Evolutionary conservation across 2,888 invertebrate species (phyloP).

Genomic region (Lobophora halterata): DNA sequence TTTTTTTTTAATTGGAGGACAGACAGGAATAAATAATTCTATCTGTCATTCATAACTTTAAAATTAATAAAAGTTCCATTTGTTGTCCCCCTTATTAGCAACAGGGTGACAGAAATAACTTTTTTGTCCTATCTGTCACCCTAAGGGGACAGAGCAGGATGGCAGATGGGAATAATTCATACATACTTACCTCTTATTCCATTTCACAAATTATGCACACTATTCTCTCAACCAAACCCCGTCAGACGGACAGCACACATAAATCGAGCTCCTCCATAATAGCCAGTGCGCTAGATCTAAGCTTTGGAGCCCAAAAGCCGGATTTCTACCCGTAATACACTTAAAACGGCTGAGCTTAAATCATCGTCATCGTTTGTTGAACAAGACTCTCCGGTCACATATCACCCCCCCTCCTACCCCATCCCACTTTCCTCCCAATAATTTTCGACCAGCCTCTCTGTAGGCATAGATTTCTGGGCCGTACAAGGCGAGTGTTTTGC

Average conservation of each 20-base stretch:
- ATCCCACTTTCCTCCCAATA: conserved; percentile 50
- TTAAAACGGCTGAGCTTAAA: conserved; percentile 80
- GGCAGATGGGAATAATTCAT: too few species aligned
- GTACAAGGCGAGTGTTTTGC: conserved; percentile 65
- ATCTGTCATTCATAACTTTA: too few species aligned
- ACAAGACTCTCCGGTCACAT: conserved; percentile 81
- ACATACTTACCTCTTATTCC: not conserved
- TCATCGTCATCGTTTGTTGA: conserved; percentile 82
- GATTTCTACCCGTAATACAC: conserved; percentile 79
- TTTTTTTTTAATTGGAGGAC: too few species aligned
- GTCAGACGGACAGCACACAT: conserved; percentile 58
- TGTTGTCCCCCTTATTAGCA: too few species aligned
- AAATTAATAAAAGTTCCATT: too few species aligned
- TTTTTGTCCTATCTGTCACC: too few species aligned
- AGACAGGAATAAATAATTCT: too few species aligned
- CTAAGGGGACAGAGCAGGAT: too few species aligned
- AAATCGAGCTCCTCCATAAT: conserved; percentile 71
- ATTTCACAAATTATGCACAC: not conserved
- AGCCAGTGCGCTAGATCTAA: conserved; percentile 73
- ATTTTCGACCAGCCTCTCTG: conserved; percentile 69
- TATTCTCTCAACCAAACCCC: conserved; percentile 34
- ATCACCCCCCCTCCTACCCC: conserved; percentile 62
- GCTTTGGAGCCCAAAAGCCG: conserved; percentile 72
- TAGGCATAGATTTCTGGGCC: conserved; percentile 72
- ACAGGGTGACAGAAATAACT: too few species aligned